These are phyloP conservation scores for Venustaconcha ellipsiformis DNA, from an alignment of 1,140 invertebrate genomes.

Conservation along the genomic window DNA sequence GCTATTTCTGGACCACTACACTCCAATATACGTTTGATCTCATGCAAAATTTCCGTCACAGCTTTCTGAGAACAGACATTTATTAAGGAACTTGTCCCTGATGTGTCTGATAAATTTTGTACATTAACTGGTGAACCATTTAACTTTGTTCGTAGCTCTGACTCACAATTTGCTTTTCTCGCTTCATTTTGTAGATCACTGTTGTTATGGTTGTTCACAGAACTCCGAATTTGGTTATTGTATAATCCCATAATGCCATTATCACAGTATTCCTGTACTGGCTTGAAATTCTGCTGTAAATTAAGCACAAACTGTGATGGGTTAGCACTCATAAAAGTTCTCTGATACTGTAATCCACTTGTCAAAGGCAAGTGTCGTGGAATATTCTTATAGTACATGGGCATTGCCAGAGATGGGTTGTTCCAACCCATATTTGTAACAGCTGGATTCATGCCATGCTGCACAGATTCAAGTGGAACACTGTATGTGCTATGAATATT, in stretches of 20 bases:
- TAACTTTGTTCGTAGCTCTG: slow-evolving; percentile 3
- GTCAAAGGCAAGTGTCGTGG: too few species aligned
- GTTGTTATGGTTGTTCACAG: not conserved
- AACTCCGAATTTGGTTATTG: not conserved
- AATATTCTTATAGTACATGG: too few species aligned
- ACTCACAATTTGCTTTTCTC: slow-evolving; percentile 9
- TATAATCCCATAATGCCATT: slow-evolving; percentile 24
- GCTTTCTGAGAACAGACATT: slow-evolving; percentile 46
- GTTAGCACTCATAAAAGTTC: too few species aligned
- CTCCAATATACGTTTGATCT: slow-evolving; percentile 86
- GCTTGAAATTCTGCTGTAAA: too few species aligned
- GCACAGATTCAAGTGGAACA: too few species aligned
- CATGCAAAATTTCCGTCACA: slow-evolving; percentile 78
- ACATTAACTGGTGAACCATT: slow-evolving; percentile 10
- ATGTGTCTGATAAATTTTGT: slow-evolving; percentile 4
- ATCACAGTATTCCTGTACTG: not conserved
- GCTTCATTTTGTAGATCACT: slow-evolving; percentile 20
- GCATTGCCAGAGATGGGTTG: too few species aligned
- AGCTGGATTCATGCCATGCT: too few species aligned
- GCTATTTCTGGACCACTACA: slow-evolving; percentile 77
- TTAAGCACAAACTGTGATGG: too few species aligned
- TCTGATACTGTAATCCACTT: too few species aligned
- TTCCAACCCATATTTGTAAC: too few species aligned
- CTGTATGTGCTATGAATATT: too few species aligned
- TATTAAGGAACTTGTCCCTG: slow-evolving; percentile 41